Base-by-base conservation (phyloP, 1,140 invertebrate species). In the Aphidius ervi region DNA sequence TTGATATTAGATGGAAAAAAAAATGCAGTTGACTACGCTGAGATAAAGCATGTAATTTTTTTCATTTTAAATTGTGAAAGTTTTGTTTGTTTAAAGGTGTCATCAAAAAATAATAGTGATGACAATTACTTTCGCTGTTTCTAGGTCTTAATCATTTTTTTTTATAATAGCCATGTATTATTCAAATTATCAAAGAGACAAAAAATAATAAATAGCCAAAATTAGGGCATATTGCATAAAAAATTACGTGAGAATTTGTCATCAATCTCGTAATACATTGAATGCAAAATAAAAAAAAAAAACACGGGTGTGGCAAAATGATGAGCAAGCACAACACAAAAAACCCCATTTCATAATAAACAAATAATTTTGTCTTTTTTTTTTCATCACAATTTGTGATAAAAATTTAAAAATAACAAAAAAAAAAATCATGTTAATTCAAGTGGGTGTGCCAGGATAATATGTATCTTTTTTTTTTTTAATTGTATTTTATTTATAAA, bases 251-350 rank as follows among this genome's bases (percentile, higher is more conserved):
- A 42, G 10, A 16, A 41, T 42, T 45, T 45, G 10, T 8, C 7
- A 45, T 45, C 43, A 45, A 45, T 10, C 43, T 45, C 43, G 23
- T 48, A 20, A 31, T 20, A 47, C 31, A 42, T 20, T 45, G 10
- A 10, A 10, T 9, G 8, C n/a, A 46, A 57, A 37, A 43, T 43
- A 55, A 9, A 46, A 43, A 39, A n/a, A 6, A 40, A 52, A 7
- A 47, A 61, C 47, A 48, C 37, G 53, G 59, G 59, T 61, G 59
- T 61, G 59, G 59, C 59, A 47, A 52, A 45, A 53, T 23, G 41
- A 59, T 59, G 45, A 45, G 58, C 50, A 53, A 49, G 16, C 53
- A 59, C 42, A 59, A 43, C 53, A 59, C 49, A 59, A 40, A 45
- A 52, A 46, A 48, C 49, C 49, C 43, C 9, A 41, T 53, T 5